Evolutionary conservation across 2,888 invertebrate genomes (phyloP), one percentile per base, ranked within the genome.

Genomic region (Noctua comes): DNA sequence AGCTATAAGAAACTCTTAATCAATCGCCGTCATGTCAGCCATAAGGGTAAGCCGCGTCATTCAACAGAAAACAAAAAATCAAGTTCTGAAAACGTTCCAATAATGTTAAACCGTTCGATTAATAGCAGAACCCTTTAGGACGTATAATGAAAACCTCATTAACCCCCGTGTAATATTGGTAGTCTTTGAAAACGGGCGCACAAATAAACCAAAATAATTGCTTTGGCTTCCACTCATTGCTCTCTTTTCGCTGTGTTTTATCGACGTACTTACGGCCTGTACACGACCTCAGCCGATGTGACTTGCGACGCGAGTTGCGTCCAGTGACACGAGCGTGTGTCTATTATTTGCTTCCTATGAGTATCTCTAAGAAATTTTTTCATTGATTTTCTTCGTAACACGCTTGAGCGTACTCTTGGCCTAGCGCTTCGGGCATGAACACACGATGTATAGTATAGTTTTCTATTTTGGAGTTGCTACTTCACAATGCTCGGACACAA

Each of bases 151-250:
- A 82, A 82, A 84, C 68, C 80, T 84, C 80, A 82, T 73, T 84
- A 84, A 80, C 64, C 68, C 36, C 36, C 43, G 59, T 68, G 73
- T 68, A 54, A 68, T 78, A 68, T 83, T 79, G 51, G 64, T 51
- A 59, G 68, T 68, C 85, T 84, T 78, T 69, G 68, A 84, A 72
- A 84, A 79, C 36, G 27, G 31, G 51, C 69, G 51, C 57, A 84
- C 80, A 72, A 79, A 82, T 73, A 82, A 80, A 82, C 73, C 80
- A 80, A 80, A 73, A 84, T 82, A 80, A 82, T 80, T 80, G 18
- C 80, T 84, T 80, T 59, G 51, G 27, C 73, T 73, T 69, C 51
- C 68, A 82, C 21, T 66, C 65, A 69, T 65, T 69, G 80, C 68
- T 65, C 64, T 80, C 72, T 84, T 79, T 84, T 84, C 27, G 46